Evolutionary conservation across 2,888 invertebrate genomes (phyloP).

Genomic region (Drosophila siamana): DNA sequence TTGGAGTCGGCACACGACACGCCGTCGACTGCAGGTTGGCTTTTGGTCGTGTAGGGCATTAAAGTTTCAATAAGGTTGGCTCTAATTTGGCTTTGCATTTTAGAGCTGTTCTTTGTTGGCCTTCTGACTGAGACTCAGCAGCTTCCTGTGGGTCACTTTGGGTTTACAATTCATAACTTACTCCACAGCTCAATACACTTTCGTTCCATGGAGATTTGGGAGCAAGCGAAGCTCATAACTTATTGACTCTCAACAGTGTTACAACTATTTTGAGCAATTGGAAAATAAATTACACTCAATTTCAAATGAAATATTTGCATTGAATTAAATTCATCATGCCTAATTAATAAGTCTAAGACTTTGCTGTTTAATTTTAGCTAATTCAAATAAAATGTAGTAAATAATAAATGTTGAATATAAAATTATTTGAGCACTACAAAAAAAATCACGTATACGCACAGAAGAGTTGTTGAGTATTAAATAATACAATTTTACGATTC

Average conservation of each 20-base stretch:
- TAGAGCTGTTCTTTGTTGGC: constrained; percentile 44
- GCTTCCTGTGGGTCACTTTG: constrained; percentile 82
- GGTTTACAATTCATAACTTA: constrained; percentile 85
- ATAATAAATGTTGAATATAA: no score
- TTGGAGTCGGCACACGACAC: constrained; percentile 16
- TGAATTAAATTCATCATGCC: no score
- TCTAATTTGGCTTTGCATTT: constrained; percentile 69
- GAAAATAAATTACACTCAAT: no score
- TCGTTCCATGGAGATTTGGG: not conserved
- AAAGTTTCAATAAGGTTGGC: constrained; percentile 75
- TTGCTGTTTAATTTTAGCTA: no score
- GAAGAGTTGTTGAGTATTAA: not conserved
- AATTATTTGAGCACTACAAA: not conserved
- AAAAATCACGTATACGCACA: not conserved
- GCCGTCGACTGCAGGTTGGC: constrained; percentile 23
- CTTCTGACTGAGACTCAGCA: constrained; percentile 29
- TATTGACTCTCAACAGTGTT: constrained; percentile 4
- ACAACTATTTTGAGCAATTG: not conserved
- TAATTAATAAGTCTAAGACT: no score
- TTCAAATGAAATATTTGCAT: no score
- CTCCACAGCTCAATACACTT: constrained; percentile 80
- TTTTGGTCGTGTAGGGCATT: constrained; percentile 63
- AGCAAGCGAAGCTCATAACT: not conserved
- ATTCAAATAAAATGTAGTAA: no score
- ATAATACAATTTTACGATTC: not conserved